These are phyloP conservation scores for Pectinophora gossypiella DNA, from an alignment of 1,140 invertebrate species.

Conservation along the genomic window DNA sequence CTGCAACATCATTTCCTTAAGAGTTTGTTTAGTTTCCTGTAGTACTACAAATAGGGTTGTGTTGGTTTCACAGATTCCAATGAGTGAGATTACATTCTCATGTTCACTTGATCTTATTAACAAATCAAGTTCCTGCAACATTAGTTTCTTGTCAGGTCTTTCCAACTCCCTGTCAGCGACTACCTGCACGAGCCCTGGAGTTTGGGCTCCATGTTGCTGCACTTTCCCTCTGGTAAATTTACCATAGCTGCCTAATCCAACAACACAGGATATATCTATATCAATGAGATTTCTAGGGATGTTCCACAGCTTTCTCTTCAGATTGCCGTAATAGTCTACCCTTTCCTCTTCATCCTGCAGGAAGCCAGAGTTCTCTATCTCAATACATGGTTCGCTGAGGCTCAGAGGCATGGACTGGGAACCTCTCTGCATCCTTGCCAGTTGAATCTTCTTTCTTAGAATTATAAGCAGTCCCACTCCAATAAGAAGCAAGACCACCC, in stretches of 20 bases:
- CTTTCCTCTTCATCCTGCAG: slow-evolving; percentile 84
- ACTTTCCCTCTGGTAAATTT: slow-evolving; percentile 82
- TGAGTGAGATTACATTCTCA: slow-evolving; percentile 82
- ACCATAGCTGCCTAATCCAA: slow-evolving; percentile 85
- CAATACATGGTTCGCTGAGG: slow-evolving; percentile 70
- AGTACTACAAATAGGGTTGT: slow-evolving; percentile 83
- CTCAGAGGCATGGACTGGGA: slow-evolving; percentile 72
- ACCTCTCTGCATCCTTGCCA: slow-evolving; percentile 51
- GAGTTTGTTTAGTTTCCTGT: slow-evolving; percentile 78
- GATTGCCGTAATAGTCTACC: slow-evolving; percentile 82
- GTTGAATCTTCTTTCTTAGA: slow-evolving; percentile 51
- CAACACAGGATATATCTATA: slow-evolving; percentile 79
- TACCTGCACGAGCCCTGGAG: slow-evolving; percentile 54
- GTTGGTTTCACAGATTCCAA: slow-evolving; percentile 87
- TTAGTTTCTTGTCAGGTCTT: slow-evolving; percentile 78
- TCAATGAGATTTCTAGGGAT: slow-evolving; percentile 83
- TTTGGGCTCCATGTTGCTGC: slow-evolving; percentile 72
- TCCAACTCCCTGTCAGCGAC: slow-evolving; percentile 78
- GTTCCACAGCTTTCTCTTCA: slow-evolving; percentile 84
- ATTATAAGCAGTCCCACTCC: slow-evolving; percentile 65
- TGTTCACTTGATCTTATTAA: slow-evolving; percentile 82
- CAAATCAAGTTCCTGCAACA: slow-evolving; percentile 84
- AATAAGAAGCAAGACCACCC: slow-evolving; percentile 62
- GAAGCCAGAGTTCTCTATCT: slow-evolving; percentile 82
- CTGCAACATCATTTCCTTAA: slow-evolving; percentile 82